Evolutionary conservation across 2,888 invertebrate genomes (phyloP).

Genomic region (Chouioia cunea): DNA sequence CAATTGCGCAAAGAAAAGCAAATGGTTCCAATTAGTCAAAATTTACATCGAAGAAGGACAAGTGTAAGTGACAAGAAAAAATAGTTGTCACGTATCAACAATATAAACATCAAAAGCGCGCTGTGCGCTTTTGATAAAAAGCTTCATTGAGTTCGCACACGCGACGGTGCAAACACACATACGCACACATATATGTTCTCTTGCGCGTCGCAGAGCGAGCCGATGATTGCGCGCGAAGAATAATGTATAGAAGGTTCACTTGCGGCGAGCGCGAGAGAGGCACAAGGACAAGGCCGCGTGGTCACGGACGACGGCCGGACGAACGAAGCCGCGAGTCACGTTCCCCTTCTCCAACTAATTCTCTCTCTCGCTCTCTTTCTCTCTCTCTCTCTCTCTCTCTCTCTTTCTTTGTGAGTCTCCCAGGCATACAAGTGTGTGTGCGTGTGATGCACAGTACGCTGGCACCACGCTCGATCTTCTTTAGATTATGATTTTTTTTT

Average conservation of each 20-base stretch:
- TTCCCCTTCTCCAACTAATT: constrained; percentile 42
- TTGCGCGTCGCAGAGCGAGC: no score
- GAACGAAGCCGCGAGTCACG: constrained; percentile 43
- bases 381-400: constrained; percentile 32
- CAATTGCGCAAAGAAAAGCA: no score
- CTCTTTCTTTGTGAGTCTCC: constrained; percentile 32
- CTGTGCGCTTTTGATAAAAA: no score
- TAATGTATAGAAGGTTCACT: constrained; percentile 5
- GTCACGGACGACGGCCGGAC: constrained; percentile 60
- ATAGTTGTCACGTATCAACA: no score
- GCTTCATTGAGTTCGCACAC: no score
- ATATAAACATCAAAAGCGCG: no score
- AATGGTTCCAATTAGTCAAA: no score
- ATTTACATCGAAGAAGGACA: no score
- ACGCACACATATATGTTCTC: background rate
- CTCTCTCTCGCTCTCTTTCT: constrained; percentile 31
- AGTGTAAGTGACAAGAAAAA: no score
- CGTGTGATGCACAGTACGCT: constrained; percentile 45
- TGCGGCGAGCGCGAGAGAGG: background rate
- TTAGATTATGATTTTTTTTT: constrained; percentile 40
- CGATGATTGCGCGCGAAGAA: constrained; percentile 28
- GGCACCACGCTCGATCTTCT: constrained; percentile 1
- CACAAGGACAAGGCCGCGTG: constrained; percentile 66
- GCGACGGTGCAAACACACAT: no score
- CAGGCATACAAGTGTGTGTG: constrained; percentile 42